Conservation (phyloP, 1,140 invertebrate genomes). For the Tenebrio molitor region DNA sequence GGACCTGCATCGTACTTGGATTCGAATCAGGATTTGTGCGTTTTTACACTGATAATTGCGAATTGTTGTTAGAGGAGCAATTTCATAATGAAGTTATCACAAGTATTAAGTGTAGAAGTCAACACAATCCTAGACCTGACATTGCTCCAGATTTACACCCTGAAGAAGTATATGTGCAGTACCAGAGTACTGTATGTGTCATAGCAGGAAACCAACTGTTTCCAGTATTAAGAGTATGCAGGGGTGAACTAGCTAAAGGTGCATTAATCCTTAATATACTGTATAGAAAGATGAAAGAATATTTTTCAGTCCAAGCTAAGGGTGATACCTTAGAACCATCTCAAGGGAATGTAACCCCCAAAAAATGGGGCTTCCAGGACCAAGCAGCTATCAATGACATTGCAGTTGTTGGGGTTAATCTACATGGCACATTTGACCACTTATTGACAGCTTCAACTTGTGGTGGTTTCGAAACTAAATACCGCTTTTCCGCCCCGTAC, state of each 20-base stretch:
- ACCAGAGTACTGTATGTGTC: slow-evolving; percentile 81
- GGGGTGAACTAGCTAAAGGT: not conserved
- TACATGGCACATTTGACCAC: slow-evolving; percentile 88
- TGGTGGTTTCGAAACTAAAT: slow-evolving; percentile 82
- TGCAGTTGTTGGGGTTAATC: slow-evolving; percentile 81
- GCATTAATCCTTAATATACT: not conserved
- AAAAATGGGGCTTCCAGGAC: slow-evolving; percentile 89
- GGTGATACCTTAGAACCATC: slow-evolving; percentile 73
- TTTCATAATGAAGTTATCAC: slow-evolving; percentile 87
- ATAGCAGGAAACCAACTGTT: slow-evolving; percentile 79
- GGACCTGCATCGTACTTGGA: slow-evolving; percentile 93
- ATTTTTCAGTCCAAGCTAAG: slow-evolving; percentile 78
- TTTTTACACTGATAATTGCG: slow-evolving; percentile 92
- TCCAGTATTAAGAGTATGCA: not conserved
- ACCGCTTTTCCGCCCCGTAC: slow-evolving; percentile 81
- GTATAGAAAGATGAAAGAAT: slow-evolving; percentile 24
- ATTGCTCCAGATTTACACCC: slow-evolving; percentile 70
- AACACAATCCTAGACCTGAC: slow-evolving; percentile 72
- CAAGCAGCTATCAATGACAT: slow-evolving; percentile 84
- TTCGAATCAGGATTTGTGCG: slow-evolving; percentile 86
- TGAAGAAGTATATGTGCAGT: slow-evolving; percentile 90
- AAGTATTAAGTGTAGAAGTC: slow-evolving; percentile 86
- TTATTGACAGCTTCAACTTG: slow-evolving; percentile 84
- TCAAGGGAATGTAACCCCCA: slow-evolving; percentile 74
- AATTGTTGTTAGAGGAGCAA: slow-evolving; percentile 85